Percentiles rank a stretch among this genome's conserved stretches.
These are phyloP conservation scores for Tympanoctomys barrerae DNA, from an alignment of 2,797 vertebrate species.

Conservation along the genomic window DNA sequence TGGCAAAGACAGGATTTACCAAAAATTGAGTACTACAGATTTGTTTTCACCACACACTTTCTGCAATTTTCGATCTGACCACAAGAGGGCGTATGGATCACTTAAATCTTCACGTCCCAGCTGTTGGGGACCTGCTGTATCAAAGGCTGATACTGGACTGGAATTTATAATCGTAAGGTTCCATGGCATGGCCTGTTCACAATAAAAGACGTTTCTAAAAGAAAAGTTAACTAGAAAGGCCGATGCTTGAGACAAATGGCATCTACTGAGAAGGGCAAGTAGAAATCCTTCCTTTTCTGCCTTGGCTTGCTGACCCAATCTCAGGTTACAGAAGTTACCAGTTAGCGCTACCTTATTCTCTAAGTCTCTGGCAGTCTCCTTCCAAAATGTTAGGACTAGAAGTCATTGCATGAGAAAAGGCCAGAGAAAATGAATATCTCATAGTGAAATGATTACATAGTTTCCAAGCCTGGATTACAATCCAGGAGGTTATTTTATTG, in stretches of 20 bases:
- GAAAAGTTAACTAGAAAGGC: not conserved
- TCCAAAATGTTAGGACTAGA: not conserved
- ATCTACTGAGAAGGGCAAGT: not conserved
- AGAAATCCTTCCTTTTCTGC: conserved; percentile 18
- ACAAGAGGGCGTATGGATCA: conserved; percentile 54
- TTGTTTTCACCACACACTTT: not conserved
- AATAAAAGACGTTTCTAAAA: not conserved
- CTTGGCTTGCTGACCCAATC: not conserved
- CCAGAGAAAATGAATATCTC: conserved; percentile 9
- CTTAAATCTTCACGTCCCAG: conserved; percentile 15
- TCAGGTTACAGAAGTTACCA: not conserved
- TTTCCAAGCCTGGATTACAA: conserved; percentile 15
- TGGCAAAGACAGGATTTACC: conserved; percentile 1
- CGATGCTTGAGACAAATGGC: not conserved
- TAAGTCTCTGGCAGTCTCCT: not conserved
- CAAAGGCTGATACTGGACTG: not conserved
- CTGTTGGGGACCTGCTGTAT: not conserved
- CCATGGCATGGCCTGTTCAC: not conserved
- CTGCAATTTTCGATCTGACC: conserved; percentile 40
- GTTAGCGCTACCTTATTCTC: not conserved
- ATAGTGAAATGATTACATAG: not conserved
- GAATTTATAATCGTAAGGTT: conserved; percentile 10
- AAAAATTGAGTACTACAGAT: not conserved
- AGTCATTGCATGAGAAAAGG: not conserved
- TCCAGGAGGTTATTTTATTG: not conserved